These are phyloP conservation scores for Bettongia penicillata DNA, from an alignment of 2,113 vertebrate genomes.

Conservation along the genomic window DNA sequence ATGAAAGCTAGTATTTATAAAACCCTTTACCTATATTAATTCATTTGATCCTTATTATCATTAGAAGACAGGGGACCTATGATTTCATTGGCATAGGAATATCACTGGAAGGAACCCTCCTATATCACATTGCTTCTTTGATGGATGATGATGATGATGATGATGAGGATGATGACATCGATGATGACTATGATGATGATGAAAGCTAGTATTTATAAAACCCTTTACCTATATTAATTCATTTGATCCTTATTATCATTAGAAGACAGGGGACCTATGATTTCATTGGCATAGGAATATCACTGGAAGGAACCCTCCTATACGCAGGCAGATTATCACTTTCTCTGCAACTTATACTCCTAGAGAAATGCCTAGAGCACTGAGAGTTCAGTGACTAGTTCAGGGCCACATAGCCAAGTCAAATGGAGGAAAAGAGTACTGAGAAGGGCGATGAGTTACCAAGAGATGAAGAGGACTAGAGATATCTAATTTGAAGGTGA, in stretches of 20 bases:
- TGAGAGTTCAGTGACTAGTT: not conserved
- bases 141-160: not conserved
- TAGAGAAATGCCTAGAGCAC: not conserved
- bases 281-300: not conserved
- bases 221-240: not conserved
- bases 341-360: not conserved
- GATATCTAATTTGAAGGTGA: not conserved
- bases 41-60: not conserved
- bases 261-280: not conserved
- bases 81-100: not conserved
- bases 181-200: not conserved
- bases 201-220: not conserved
- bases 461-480: not conserved
- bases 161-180: not conserved
- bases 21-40: not conserved
- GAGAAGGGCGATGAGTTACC: fast-evolving
- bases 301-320: not conserved
- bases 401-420: not conserved
- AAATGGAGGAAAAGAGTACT: not conserved
- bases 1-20: not conserved
- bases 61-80: not conserved
- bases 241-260: not conserved
- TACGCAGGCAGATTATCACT: not conserved
- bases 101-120: not conserved
- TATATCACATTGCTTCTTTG: not conserved